Conservation (phyloP, 2,797 vertebrate genomes). For the Menidia menidia region DNA sequence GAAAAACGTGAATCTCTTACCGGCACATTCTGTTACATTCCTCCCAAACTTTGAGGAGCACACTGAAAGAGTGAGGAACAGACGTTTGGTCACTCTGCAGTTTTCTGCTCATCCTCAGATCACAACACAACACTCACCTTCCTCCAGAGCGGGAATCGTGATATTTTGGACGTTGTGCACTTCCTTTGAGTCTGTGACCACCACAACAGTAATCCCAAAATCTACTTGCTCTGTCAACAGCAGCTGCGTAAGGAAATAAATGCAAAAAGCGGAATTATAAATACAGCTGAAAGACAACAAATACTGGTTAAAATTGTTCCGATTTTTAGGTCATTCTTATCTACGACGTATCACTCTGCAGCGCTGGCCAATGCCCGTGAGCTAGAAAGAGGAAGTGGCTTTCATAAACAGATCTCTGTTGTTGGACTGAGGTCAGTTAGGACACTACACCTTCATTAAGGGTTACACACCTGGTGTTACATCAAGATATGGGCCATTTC, state of each 20-base stretch:
- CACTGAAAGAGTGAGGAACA: slow-evolving; percentile 40
- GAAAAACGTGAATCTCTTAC: slow-evolving; percentile 41
- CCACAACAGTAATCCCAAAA: slow-evolving; percentile 61
- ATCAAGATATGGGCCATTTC: too few relatives aligned
- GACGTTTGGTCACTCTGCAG: not conserved
- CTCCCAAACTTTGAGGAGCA: slow-evolving; percentile 27
- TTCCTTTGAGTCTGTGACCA: slow-evolving; percentile 26
- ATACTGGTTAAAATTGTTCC: not conserved
- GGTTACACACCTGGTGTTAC: too few relatives aligned
- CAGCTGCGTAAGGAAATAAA: slow-evolving; percentile 59
- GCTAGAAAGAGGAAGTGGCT: too few relatives aligned
- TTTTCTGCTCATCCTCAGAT: not conserved
- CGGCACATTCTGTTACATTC: slow-evolving; percentile 32
- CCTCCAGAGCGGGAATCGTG: slow-evolving; percentile 58
- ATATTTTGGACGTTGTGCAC: slow-evolving; percentile 9
- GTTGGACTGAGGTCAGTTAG: too few relatives aligned
- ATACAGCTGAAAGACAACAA: not conserved
- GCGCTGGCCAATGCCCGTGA: too few relatives aligned
- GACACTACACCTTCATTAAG: too few relatives aligned
- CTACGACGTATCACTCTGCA: too few relatives aligned
- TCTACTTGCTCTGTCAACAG: slow-evolving; percentile 50
- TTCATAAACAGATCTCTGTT: too few relatives aligned
- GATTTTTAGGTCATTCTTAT: too few relatives aligned
- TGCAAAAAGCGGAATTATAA: not conserved
- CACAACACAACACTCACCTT: slow-evolving; percentile 54